Percentiles rank a stretch among this genome's conserved stretches.
These are phyloP conservation scores for Sus cebifrons DNA, from an alignment of 2,797 vertebrate species.

Conservation along the genomic window DNA sequence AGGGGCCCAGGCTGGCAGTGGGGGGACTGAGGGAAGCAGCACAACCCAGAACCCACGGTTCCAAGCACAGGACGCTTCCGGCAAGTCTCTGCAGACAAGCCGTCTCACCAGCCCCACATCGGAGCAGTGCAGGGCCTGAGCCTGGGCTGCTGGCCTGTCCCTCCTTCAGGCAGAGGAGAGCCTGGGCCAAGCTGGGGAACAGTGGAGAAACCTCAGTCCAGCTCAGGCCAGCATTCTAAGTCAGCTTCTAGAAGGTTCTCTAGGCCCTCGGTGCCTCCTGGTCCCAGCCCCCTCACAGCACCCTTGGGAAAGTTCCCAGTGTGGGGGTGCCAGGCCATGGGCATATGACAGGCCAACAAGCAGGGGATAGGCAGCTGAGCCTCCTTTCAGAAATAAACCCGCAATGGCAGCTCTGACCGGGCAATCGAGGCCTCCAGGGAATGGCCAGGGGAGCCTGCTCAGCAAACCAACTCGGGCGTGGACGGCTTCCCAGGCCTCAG, in stretches of 20 bases:
- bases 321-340: accelerated
- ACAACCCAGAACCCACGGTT: accelerated
- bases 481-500: background rate
- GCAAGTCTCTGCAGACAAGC: too few species aligned
- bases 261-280: background rate
- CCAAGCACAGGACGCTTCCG: accelerated
- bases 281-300: background rate
- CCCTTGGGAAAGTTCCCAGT: background rate
- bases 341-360: background rate
- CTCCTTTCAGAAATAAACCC: background rate
- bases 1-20: too few species aligned
- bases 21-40: too few species aligned
- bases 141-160: background rate
- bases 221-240: too few species aligned
- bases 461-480: too few species aligned
- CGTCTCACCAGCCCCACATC: accelerated
- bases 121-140: background rate
- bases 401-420: accelerated
- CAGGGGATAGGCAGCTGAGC: too few species aligned
- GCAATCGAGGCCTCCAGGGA: accelerated
- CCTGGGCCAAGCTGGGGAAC: background rate
- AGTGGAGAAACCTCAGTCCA: accelerated
- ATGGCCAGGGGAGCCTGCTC: background rate
- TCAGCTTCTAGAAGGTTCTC: background rate
- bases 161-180: background rate